A percentile compares a stretch with the other conserved stretches of the same genome.
Evolutionary conservation across 2,113 vertebrate genomes (phyloP).

Genomic region (Trichomycterus rosablanca): DNA sequence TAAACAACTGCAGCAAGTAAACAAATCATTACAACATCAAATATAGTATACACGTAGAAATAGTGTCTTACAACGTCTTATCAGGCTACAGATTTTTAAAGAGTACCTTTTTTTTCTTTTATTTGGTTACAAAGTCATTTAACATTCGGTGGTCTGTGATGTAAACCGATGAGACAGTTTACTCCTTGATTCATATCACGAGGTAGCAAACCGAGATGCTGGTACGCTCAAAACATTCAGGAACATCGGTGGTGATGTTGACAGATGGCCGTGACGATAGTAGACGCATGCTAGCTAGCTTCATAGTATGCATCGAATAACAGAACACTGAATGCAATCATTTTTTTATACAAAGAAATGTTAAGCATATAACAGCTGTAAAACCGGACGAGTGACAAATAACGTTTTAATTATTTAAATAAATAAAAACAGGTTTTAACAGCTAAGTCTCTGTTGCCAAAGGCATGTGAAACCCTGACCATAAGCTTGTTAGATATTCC

Average conservation of each 20-base stretch:
- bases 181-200: slow-evolving; percentile 29
- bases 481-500: too few species aligned
- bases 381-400: slow-evolving; percentile 35
- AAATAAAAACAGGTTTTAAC: slow-evolving; percentile 33
- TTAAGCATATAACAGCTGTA: slow-evolving; percentile 24
- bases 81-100: not conserved
- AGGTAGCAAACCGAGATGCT: slow-evolving; percentile 33
- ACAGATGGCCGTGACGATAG: slow-evolving; percentile 33
- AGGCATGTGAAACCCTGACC: not conserved
- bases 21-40: slow-evolving; percentile 38
- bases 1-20: slow-evolving; percentile 35
- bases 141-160: slow-evolving; percentile 50
- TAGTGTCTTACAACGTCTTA: slow-evolving; percentile 21
- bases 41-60: slow-evolving; percentile 37
- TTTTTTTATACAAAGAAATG: slow-evolving; percentile 32
- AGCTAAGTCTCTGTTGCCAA: slow-evolving; percentile 28
- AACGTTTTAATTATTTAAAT: slow-evolving; percentile 28
- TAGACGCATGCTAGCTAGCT: slow-evolving; percentile 35
- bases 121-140: slow-evolving; percentile 34
- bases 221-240: slow-evolving; percentile 41
- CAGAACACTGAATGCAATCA: slow-evolving; percentile 22
- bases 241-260: slow-evolving; percentile 34
- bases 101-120: slow-evolving; percentile 28
- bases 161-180: slow-evolving; percentile 41
- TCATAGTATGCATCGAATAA: slow-evolving; percentile 28